Conservation (phyloP, 2,888 invertebrate genomes). For the Pyrrhopygopsis socrates region DNA sequence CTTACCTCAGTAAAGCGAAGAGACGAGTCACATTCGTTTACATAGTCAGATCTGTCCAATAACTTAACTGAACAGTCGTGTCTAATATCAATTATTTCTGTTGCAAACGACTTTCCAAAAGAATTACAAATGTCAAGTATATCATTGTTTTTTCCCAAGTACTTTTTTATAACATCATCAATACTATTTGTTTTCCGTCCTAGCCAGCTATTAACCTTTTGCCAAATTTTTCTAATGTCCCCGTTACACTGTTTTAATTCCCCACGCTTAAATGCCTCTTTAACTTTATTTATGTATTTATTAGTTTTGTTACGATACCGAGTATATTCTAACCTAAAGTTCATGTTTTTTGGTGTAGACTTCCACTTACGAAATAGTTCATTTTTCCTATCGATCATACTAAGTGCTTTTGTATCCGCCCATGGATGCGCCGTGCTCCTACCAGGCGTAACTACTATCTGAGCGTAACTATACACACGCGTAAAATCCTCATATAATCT, state of each 20-base stretch:
- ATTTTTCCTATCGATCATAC: conserved; percentile 18
- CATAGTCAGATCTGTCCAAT: not conserved
- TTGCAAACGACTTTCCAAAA: conserved; percentile 5
- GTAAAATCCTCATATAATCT: not conserved
- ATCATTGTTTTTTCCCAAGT: conserved; percentile 1
- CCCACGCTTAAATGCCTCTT: not conserved
- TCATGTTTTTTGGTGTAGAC: conserved; percentile 3
- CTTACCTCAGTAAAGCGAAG: not conserved
- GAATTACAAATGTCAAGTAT: not conserved
- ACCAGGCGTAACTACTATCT: not conserved
- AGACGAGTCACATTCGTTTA: not conserved
- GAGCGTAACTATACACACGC: not conserved
- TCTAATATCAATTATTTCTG: not conserved
- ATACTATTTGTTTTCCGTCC: conserved; percentile 2
- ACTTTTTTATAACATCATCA: not conserved
- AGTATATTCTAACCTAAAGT: conserved; percentile 15
- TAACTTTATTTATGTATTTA: conserved; percentile 21
- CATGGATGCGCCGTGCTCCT: not conserved
- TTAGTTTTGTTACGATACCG: conserved; percentile 18
- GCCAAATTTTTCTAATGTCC: conserved; percentile 4
- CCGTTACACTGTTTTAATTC: conserved; percentile 8
- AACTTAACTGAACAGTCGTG: not conserved
- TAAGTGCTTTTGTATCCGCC: not conserved
- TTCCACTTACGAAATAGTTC: conserved; percentile 27
- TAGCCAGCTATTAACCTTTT: not conserved